phyloP scores from a whole-genome alignment of 2,888 invertebrate genomes.

The Polyploca ridens region DNA sequence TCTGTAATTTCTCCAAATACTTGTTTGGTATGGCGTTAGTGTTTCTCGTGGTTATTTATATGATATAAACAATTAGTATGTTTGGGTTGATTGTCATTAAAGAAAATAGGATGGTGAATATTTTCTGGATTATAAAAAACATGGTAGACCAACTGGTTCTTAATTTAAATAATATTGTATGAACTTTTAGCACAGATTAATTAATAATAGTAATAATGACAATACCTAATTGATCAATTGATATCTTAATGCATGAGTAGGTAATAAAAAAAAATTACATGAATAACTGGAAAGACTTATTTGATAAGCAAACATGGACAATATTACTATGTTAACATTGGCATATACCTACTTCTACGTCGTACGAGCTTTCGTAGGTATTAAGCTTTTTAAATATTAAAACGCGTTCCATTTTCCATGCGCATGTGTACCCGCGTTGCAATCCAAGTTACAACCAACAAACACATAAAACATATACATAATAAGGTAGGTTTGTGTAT shows the following conservation, averaged over 20 bases:
- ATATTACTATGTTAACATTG: slow-evolving; percentile 20
- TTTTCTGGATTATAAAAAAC: too few relatives aligned
- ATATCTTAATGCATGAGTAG: too few relatives aligned
- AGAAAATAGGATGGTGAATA: too few relatives aligned
- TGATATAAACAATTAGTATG: background rate
- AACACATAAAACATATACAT: slow-evolving; percentile 71
- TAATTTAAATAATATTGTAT: too few relatives aligned
- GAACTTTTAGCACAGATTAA: too few relatives aligned
- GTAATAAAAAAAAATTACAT: too few relatives aligned
- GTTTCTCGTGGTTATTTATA: background rate
- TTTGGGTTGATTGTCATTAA: too few relatives aligned
- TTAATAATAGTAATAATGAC: too few relatives aligned
- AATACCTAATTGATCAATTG: background rate
- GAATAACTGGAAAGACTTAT: background rate
- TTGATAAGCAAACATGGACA: background rate
- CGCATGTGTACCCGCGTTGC: slow-evolving; percentile 54
- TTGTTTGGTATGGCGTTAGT: slow-evolving; percentile 20
- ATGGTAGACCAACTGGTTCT: too few relatives aligned
- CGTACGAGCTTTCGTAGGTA: slow-evolving; percentile 31
- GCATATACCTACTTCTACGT: slow-evolving; percentile 16
- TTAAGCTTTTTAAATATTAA: slow-evolving; percentile 70
- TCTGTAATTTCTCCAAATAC: slow-evolving; percentile 60
- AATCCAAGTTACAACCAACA: slow-evolving; percentile 65
- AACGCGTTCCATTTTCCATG: slow-evolving; percentile 62
- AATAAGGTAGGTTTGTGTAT: slow-evolving; percentile 57